Base-by-base conservation (phyloP, 2,797 vertebrate genomes). In the Chromobotia macracanthus region DNA sequence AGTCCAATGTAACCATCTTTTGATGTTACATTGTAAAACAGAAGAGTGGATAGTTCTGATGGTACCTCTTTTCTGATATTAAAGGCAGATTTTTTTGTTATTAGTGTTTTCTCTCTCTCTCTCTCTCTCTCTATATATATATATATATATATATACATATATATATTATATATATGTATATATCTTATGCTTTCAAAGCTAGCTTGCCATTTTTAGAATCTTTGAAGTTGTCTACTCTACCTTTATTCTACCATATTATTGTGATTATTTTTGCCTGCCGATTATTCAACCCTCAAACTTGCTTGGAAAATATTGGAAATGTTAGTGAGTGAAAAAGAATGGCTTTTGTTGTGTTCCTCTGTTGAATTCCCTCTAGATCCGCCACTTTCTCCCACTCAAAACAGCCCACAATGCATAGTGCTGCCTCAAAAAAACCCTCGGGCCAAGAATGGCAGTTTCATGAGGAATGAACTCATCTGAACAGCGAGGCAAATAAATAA, bases 401-500 rank as follows among this genome's bases (percentile, higher is more conserved):
- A 56, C 74, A 75, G 82, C 56, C 70, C 61, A 23, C 55, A 77
- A 83, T 85, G 88, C 70, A 78, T 85, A 69, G 72, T 83, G 82
- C 82, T 82, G 82, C 82, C 65, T 83, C 18, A 80, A 79, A 78
- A 82, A 87, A 65, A 80, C 86, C 89, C 81, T 28, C 25, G 72
- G 86, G 87, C 82, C 80, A 77, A 84, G 80, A 41, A 79, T 84
- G 86, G 84, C 82, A 84, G 71, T 77, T 84, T 84, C 84, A 84
- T 86, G 72, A 75, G 86, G 83, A 85, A 85, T 82, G 64, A 84
- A 74, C 87, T 87, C 74, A 66, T 60, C 78, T 85, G 83, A 88
- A 87, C 44, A 10, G 68, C 80, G 87, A 89, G 87, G 83, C 80
- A 89, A 88, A 87, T 90, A 88, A 87, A 91, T 90, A 89, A 90